Base-by-base conservation (phyloP, 2,797 vertebrate species). In the Amphiprion clarkii region DNA sequence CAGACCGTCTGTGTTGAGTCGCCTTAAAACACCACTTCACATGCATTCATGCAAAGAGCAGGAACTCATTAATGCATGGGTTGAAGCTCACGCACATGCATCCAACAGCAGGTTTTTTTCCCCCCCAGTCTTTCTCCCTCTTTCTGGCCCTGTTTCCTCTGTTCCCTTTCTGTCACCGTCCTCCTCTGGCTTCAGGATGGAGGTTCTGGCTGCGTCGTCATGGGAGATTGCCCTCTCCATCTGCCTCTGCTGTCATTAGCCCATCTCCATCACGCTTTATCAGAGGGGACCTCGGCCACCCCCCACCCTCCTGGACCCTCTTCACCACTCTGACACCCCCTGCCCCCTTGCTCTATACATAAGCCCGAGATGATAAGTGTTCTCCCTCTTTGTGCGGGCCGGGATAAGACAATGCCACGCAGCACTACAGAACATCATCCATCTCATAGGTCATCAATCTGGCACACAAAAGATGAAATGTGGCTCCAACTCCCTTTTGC, bases 381-480 rank as follows among this genome's bases (percentile, higher is more conserved):
- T 92, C 83, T 66, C 77, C 69, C 88, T 88, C 92, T 93, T 92
- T 92, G 91, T 92, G 93, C 82, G 19, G 11, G 83, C 84, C 83
- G 29, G 91, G 83, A 93, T 93, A 94, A 93, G 92, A 95, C 93
- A 94, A 94, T 94, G 82, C 91, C 87, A 88, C 90, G 91, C 94
- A 93, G 90, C 91, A 82, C 91, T 91, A 90, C 86, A 90, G 90
- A 93, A 92, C 92, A 95, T 95, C 95, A 96, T 96, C 94, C 93
- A 95, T 96, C 95, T 95, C 91, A 64, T 57, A 83, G 84, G 81
- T 89, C 92, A 95, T 96, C 93, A 92, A 95, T 95, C 94, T 93
- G 77, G 86, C 69, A 83, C 91, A 96, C 95, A 95, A 95, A 95
- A 93, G 93, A 94, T 92, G 92, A 94, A 94, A 94, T 91, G 90